These are phyloP conservation scores for Nyctalus aviator DNA, from an alignment of 2,797 vertebrate species.

Conservation along the genomic window DNA sequence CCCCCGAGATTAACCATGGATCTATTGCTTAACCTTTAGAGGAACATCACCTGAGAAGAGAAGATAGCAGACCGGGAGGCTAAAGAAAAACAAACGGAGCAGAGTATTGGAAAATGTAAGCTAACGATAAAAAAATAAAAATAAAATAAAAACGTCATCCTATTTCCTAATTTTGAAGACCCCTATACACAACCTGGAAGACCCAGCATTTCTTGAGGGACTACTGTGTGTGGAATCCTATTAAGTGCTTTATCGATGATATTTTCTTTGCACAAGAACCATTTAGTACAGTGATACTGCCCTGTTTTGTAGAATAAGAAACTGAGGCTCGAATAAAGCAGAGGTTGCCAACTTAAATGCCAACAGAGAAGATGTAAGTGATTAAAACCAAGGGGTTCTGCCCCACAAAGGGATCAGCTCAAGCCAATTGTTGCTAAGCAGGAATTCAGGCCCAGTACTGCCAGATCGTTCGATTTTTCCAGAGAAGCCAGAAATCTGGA, in stretches of 20 bases:
- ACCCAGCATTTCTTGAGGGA: background rate
- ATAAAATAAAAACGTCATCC: background rate
- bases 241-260: background rate
- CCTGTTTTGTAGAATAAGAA: slow-evolving; percentile 3
- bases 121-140: background rate
- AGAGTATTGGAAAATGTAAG: background rate
- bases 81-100: slow-evolving; percentile 8
- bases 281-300: background rate
- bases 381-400: slow-evolving; percentile 13
- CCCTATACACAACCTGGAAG: background rate
- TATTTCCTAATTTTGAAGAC: background rate
- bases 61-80: background rate
- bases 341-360: slow-evolving; percentile 1
- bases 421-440: slow-evolving; percentile 46
- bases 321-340: background rate
- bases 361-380: background rate
- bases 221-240: background rate
- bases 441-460: slow-evolving; percentile 2
- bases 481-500: slow-evolving; percentile 60
- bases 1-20: background rate
- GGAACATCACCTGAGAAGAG: background rate
- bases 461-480: slow-evolving; percentile 66
- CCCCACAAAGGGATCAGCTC: background rate
- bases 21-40: slow-evolving; percentile 16
- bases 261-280: background rate